A percentile compares a stretch with the other conserved stretches of the same genome.
phyloP scores from a whole-genome alignment of 2,888 invertebrate genomes.

The Neria commutata region DNA sequence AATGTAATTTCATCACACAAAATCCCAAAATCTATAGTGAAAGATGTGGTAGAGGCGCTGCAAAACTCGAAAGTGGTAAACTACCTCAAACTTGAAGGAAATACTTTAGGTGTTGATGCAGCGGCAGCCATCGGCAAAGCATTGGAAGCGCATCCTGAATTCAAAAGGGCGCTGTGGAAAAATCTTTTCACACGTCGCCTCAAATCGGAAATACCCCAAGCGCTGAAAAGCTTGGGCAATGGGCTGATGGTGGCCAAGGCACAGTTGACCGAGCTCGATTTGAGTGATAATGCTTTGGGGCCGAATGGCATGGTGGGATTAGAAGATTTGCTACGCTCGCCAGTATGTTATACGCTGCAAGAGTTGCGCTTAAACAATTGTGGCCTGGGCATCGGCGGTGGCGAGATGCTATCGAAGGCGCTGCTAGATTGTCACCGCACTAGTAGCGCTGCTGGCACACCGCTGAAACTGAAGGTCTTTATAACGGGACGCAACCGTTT shows the following conservation, averaged over 20 bases:
- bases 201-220: conserved; percentile 93
- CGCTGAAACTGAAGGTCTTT: conserved; percentile 80
- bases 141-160: conserved; percentile 76
- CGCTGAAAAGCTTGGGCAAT: conserved; percentile 77
- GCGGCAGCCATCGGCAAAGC: conserved; percentile 84
- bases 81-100: conserved; percentile 86
- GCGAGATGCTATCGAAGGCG: conserved; percentile 79
- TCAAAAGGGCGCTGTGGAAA: conserved; percentile 87
- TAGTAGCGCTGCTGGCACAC: conserved; percentile 70
- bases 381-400: conserved; percentile 91
- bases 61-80: conserved; percentile 71
- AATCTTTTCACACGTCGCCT: conserved; percentile 96
- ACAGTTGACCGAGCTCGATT: conserved; percentile 80
- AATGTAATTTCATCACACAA: not conserved
- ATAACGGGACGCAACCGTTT: conserved; percentile 92
- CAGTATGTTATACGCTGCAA: conserved; percentile 80
- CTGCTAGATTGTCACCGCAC: conserved; percentile 73
- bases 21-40: conserved; percentile 63
- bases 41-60: conserved; percentile 78
- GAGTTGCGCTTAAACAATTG: conserved; percentile 89
- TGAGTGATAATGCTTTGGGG: conserved; percentile 97
- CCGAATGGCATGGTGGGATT: conserved; percentile 92
- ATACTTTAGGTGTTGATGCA: conserved; percentile 90
- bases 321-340: conserved; percentile 79
- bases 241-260: conserved; percentile 84